These are phyloP conservation scores for Megaleporinus macrocephalus DNA, from an alignment of 2,113 vertebrate genomes.

Conservation along the genomic window DNA sequence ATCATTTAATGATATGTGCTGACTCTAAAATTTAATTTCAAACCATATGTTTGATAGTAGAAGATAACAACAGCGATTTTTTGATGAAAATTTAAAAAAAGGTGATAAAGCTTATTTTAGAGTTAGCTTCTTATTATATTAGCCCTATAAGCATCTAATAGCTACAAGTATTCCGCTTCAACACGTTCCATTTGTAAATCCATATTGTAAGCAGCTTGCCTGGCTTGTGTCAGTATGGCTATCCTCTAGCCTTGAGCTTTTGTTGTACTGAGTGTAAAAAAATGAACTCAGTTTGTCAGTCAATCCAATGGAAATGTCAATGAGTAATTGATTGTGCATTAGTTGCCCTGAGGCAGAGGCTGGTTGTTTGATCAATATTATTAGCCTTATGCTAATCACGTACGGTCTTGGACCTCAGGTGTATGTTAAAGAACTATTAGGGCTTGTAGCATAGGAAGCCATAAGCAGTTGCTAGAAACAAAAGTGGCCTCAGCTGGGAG, in stretches of 20 bases:
- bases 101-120: neutral
- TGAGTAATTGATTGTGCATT: conserved; percentile 74
- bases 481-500: neutral
- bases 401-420: conserved; percentile 61
- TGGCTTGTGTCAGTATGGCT: conserved; percentile 11
- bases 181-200: neutral
- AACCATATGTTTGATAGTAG: too few relatives aligned
- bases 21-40: too few relatives aligned
- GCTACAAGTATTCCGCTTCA: too few relatives aligned
- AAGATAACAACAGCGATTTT: too few relatives aligned
- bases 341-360: conserved; percentile 62
- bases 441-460: conserved; percentile 35
- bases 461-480: conserved; percentile 17
- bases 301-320: conserved; percentile 73
- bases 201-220: neutral
- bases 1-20: too few relatives aligned
- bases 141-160: neutral
- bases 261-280: conserved; percentile 60
- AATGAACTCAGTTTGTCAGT: conserved; percentile 73
- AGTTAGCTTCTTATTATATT: neutral
- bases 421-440: conserved; percentile 21
- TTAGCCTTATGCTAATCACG: conserved; percentile 76
- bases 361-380: conserved; percentile 75
- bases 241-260: conserved; percentile 41
- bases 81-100: too few relatives aligned